Base-by-base conservation (phyloP, 2,797 vertebrate genomes). In the Diplodus puntazzo region DNA sequence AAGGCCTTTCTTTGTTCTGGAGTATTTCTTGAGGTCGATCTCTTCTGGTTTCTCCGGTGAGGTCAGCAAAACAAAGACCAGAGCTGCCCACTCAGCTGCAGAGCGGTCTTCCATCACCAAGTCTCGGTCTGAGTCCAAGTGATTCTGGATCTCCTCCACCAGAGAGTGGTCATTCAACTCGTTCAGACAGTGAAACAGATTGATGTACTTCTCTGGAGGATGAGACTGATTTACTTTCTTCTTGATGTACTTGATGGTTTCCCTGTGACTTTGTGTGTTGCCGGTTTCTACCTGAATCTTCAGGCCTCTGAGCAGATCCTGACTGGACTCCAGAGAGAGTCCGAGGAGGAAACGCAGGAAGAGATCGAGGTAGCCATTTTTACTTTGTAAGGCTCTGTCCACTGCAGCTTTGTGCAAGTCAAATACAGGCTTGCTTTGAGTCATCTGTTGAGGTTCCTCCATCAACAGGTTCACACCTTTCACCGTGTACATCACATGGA, bases 41-140 rank as follows among this genome's bases (percentile, higher is more conserved):
- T 60, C 45, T 2, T 79, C 57, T 3, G 45, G 34, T 13, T 45
- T 55, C 13, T 83, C 53, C 1, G 49, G 57, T 18, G 85, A 87
- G 10, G 82, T 77, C 61, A 79, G 30, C 45, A 84, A 54, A 60
- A 81, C 17, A 63, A 83, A 83, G 55, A 71, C 75, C 63, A 87
- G 79, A 34, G 81, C 69, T 16, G 79, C 77, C 79, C 85, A 87
- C 21, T 61, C n/a, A 50, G 65, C 62, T 17, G 21, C 9, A 69
- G 81, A 61, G 13, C 39, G n/a, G 16, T 42, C 0, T 2, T 71
- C 58, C 58, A 62, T 85, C 9, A 3, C 21, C 0, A 62, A 48
- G 10, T 73, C 70, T 58, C 4, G n/a, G 9, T 62, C 68, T 11
- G 50, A 66, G 10, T 70, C 45, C 45, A 79, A 2, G 27, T 42